These are phyloP conservation scores for Drosophila parthenogenetica DNA, from an alignment of 2,888 invertebrate species.

Conservation along the genomic window DNA sequence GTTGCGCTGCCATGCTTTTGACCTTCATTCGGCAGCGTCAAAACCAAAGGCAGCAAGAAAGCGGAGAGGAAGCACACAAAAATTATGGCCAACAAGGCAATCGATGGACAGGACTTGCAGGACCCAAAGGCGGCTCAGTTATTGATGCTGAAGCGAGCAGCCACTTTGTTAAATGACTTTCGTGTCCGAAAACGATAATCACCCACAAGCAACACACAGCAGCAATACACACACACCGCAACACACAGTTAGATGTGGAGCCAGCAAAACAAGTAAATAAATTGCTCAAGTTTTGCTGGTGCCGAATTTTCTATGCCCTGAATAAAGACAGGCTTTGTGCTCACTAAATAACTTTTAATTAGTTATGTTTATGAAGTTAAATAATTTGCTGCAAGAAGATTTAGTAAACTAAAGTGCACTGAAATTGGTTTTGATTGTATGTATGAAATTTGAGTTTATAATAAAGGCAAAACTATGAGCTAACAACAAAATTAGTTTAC, in stretches of 20 bases:
- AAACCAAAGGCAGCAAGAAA: neutral
- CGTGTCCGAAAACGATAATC: slow-evolving; percentile 64
- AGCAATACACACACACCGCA: neutral
- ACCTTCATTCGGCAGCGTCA: slow-evolving; percentile 45
- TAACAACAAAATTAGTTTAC: too few relatives aligned
- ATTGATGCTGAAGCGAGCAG: slow-evolving; percentile 51
- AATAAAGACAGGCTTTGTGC: neutral
- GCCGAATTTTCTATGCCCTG: neutral
- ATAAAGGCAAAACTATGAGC: too few relatives aligned
- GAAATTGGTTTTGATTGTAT: too few relatives aligned
- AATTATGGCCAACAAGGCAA: slow-evolving; percentile 44
- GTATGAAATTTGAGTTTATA: too few relatives aligned
- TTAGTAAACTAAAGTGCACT: too few relatives aligned
- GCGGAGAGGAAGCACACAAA: neutral
- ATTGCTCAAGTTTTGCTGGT: neutral
- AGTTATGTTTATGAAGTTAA: too few relatives aligned
- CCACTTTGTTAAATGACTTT: slow-evolving; percentile 75
- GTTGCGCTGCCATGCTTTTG: slow-evolving; percentile 21
- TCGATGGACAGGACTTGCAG: slow-evolving; percentile 11
- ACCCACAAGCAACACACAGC: slow-evolving; percentile 39
- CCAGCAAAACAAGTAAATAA: slow-evolving; percentile 22
- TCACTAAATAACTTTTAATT: too few relatives aligned
- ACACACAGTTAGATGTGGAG: neutral
- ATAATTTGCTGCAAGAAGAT: too few relatives aligned
- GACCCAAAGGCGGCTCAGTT: slow-evolving; percentile 22